Evolutionary conservation across 2,888 invertebrate genomes (phyloP).

Genomic region (Sphaerophoria rueppellii): DNA sequence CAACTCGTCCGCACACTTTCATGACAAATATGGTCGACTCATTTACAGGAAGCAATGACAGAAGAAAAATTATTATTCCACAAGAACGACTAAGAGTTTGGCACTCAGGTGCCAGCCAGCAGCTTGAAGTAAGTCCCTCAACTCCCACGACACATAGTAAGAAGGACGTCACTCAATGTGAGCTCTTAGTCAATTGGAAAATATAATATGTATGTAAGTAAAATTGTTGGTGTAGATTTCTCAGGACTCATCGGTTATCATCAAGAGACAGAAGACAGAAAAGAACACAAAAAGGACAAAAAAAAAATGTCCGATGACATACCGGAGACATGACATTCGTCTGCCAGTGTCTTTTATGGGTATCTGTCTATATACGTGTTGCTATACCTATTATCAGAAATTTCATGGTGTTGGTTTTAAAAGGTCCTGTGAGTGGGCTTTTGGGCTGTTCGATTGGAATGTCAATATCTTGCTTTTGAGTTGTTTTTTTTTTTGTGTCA

Average conservation of each 20-base stretch:
- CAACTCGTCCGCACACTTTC: constrained; percentile 3
- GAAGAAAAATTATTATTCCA: constrained; percentile 44
- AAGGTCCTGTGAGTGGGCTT: constrained; percentile 14
- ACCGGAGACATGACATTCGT: constrained; percentile 51
- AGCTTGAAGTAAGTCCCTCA: neutral
- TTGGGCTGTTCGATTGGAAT: neutral
- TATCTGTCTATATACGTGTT: no score
- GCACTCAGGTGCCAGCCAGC: constrained; percentile 19
- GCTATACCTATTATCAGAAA: constrained; percentile 12
- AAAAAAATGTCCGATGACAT: constrained; percentile 46
- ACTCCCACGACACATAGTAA: neutral
- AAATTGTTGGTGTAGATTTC: neutral
- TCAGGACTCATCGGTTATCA: constrained; percentile 1
- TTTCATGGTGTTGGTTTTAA: constrained; percentile 48
- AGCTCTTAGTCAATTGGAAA: constrained; percentile 17
- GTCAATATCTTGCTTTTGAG: constrained; percentile 35
- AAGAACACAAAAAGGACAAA: constrained; percentile 28
- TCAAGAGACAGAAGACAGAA: neutral
- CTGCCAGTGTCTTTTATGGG: constrained; percentile 34
- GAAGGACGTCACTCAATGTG: constrained; percentile 37
- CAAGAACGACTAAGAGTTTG: constrained; percentile 13
- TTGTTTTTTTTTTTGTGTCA: constrained; percentile 18
- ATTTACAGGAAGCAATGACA: constrained; percentile 48
- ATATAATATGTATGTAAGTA: neutral
- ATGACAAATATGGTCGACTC: constrained; percentile 50